Evolutionary conservation across 2,113 vertebrate genomes (phyloP).

Genomic region (Saguinus midas): DNA sequence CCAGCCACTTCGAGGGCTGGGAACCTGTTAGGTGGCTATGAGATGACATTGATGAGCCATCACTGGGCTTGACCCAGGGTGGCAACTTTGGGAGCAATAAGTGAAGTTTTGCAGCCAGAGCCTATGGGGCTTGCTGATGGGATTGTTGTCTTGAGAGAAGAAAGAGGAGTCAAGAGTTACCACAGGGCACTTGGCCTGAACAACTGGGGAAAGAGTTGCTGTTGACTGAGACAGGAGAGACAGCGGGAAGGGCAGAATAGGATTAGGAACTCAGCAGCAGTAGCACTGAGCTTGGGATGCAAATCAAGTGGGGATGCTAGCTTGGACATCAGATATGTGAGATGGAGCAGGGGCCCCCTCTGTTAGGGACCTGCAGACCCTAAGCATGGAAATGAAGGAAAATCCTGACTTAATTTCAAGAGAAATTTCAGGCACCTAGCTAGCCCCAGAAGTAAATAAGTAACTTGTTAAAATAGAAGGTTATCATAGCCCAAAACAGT

Average conservation of each 20-base stretch:
- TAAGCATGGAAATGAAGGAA: too few species aligned
- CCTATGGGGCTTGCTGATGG: background rate
- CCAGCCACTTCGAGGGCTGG: too few species aligned
- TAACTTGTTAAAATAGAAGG: too few species aligned
- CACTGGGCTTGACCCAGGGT: background rate
- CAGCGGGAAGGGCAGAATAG: background rate
- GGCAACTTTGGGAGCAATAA: background rate
- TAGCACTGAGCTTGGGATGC: background rate
- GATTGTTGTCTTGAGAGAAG: background rate
- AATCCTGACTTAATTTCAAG: too few species aligned
- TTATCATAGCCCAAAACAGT: too few species aligned
- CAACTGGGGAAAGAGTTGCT: background rate
- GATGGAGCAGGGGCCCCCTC: too few species aligned
- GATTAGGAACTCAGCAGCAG: background rate
- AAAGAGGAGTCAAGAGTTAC: background rate
- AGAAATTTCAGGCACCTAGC: too few species aligned
- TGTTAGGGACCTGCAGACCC: too few species aligned
- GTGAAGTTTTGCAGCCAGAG: background rate
- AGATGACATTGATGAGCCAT: background rate
- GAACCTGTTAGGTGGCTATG: too few species aligned
- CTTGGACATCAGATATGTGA: background rate
- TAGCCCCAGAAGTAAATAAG: too few species aligned
- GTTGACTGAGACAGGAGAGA: background rate
- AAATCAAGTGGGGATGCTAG: background rate
- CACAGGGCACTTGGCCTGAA: background rate